Conservation (phyloP, 2,113 vertebrate genomes). For the Vidua macroura region DNA sequence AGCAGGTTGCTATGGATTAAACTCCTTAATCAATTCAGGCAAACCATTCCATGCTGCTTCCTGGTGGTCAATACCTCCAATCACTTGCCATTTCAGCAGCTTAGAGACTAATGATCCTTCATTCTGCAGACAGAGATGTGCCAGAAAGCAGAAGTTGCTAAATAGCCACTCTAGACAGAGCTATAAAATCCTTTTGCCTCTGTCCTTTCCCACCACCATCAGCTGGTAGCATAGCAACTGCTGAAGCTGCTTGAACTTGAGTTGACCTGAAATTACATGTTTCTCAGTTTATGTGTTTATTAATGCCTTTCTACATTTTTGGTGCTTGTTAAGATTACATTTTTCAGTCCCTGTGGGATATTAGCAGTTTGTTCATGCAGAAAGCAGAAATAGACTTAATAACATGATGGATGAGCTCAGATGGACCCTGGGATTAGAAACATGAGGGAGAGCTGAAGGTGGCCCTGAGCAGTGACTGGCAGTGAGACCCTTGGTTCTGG, state of each 20-base stretch:
- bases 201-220: slow-evolving; percentile 31
- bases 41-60: slow-evolving; percentile 43
- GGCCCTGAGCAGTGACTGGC: neutral
- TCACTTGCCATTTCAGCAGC: slow-evolving; percentile 67
- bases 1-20: slow-evolving; percentile 54
- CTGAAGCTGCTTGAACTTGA: slow-evolving; percentile 54
- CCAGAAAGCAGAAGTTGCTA: slow-evolving; percentile 57
- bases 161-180: slow-evolving; percentile 5
- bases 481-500: neutral
- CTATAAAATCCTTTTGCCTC: slow-evolving; percentile 34
- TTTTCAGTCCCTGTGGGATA: slow-evolving; percentile 44
- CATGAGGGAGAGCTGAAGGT: neutral
- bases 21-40: slow-evolving; percentile 58
- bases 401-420: neutral
- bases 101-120: slow-evolving; percentile 43
- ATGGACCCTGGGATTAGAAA: neutral
- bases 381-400: slow-evolving; percentile 58
- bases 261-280: slow-evolving; percentile 48
- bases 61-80: slow-evolving; percentile 34
- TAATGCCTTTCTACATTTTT: neutral
- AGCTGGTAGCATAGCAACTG: slow-evolving; percentile 67
- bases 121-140: slow-evolving; percentile 8
- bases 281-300: slow-evolving; percentile 40
- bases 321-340: slow-evolving; percentile 37
- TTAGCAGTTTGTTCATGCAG: slow-evolving; percentile 39